Conservation (phyloP, 2,888 invertebrate genomes). For the Acronicta alni region DNA sequence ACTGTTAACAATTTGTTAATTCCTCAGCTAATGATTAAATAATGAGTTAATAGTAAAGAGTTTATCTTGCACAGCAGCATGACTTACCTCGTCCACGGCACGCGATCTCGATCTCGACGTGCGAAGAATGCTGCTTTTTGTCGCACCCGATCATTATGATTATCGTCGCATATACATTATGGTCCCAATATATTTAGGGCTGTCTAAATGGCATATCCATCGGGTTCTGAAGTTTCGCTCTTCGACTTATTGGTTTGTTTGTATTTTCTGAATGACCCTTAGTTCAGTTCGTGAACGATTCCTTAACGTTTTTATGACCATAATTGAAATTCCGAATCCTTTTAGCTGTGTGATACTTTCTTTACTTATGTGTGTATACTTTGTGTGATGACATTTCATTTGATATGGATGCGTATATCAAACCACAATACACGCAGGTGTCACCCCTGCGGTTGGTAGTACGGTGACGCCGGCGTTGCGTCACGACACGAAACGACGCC, state of each 20-base stretch:
- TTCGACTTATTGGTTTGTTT: too few species aligned
- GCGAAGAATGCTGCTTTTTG: conserved; percentile 79
- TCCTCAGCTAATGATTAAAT: conserved; percentile 27
- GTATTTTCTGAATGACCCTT: too few species aligned
- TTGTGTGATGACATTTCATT: neutral
- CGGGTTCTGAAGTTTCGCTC: neutral
- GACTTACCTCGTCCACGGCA: conserved; percentile 60
- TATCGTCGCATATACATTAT: conserved; percentile 59
- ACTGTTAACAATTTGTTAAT: neutral
- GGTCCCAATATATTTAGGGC: conserved; percentile 62
- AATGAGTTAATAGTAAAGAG: conserved; percentile 43
- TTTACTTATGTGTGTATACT: too few species aligned
- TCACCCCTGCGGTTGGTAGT: conserved; percentile 26
- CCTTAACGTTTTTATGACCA: too few species aligned
- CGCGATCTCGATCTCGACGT: conserved; percentile 72
- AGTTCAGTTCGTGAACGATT: too few species aligned
- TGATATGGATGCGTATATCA: conserved; percentile 3
- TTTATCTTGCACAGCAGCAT: conserved; percentile 46
- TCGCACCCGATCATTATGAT: conserved; percentile 66
- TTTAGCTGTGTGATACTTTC: too few species aligned
- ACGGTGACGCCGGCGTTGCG: conserved; percentile 58
- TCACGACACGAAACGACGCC: conserved; percentile 55
- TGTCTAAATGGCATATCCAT: conserved; percentile 17
- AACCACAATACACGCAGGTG: conserved; percentile 16
- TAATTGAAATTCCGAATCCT: too few species aligned